Evolutionary conservation across 2,888 invertebrate species (phyloP), one percentile per base, ranked within the genome.

Genomic region (Lacanobia oleracea): DNA sequence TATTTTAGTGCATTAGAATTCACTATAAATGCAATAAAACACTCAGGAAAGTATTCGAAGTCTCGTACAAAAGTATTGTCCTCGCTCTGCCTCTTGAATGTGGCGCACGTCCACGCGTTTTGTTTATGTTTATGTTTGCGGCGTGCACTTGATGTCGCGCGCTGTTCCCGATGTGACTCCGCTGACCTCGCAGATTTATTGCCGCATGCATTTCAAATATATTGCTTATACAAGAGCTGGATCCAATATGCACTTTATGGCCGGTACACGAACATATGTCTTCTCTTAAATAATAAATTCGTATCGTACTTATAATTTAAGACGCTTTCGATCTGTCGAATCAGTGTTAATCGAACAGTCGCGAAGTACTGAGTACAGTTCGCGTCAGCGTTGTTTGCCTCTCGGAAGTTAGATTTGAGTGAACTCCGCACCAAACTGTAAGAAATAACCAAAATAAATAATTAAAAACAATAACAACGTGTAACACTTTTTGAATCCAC

Each of bases 171-270:
- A 21, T 59, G 37, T 33, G 5, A 45, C 37, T 43, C 21, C 33
- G 40, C 50, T 7, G 6, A 53, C 16, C 48, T 16, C 40, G 16
- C 27, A n/a, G 27, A 72, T 57, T 75, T 57, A 75, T 56, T 43
- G 56, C 40, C 16, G 40, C 54, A 23, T 50, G 48, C 16, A 43
- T 63, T 75, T 40, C 43, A 21, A 43, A 40, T 54, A 71, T 16
- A 21, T 67, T 43, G 27, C n/a, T 51, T 23, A 21, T 16, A 40
- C 40, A 18, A 37, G 43, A 40, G 56, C 48, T 48, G 27, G 3
- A 56, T 56, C 48, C 6, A 37, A 56, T 48, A 23, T 18, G 21
- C 23, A 71, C 23, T 43, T 50, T 40, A 14, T 23, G 5, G 23
- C 9, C 1, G 14, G 6, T 14, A 33, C 21, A 33, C n/a, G 21